phyloP scores from a whole-genome alignment of 2,888 invertebrate genomes.

The Podabrus alpinus region DNA sequence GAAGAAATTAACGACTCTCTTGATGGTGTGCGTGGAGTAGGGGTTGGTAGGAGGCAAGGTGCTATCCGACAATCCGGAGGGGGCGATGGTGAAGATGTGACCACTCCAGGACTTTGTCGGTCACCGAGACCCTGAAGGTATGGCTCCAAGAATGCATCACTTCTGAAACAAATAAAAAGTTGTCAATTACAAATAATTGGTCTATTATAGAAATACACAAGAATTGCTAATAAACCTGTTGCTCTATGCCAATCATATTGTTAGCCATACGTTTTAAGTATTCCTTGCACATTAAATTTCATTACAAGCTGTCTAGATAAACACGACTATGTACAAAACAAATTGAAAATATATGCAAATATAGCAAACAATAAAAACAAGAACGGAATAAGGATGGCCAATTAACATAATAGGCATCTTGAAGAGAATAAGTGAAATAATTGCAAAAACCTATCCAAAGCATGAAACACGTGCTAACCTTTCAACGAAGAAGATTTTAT shows the following conservation, averaged over 20 bases:
- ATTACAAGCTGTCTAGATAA: neutral
- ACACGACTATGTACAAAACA: neutral
- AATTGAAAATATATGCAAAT: neutral
- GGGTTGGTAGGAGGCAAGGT: slow-evolving; percentile 42
- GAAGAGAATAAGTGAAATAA: neutral
- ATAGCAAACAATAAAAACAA: neutral
- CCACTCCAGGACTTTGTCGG: slow-evolving; percentile 50
- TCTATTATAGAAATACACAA: neutral
- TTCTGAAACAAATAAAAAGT: slow-evolving; percentile 61
- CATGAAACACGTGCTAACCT: neutral
- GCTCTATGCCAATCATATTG: neutral
- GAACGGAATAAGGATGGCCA: neutral
- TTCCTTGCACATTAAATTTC: neutral
- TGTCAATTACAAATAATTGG: slow-evolving; percentile 3
- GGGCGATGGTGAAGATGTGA: slow-evolving; percentile 55
- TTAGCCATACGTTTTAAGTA: neutral
- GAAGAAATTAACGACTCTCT: slow-evolving; percentile 68
- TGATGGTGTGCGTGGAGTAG: slow-evolving; percentile 56
- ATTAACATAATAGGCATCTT: neutral
- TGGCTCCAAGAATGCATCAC: slow-evolving; percentile 73
- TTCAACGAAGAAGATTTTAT: neutral
- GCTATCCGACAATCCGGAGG: slow-evolving; percentile 49
- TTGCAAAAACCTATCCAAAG: neutral
- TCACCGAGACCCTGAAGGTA: slow-evolving; percentile 67
- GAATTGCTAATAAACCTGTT: neutral